Evolutionary conservation across 2,113 vertebrate genomes (phyloP).

Genomic region (Xerus inauris): DNA sequence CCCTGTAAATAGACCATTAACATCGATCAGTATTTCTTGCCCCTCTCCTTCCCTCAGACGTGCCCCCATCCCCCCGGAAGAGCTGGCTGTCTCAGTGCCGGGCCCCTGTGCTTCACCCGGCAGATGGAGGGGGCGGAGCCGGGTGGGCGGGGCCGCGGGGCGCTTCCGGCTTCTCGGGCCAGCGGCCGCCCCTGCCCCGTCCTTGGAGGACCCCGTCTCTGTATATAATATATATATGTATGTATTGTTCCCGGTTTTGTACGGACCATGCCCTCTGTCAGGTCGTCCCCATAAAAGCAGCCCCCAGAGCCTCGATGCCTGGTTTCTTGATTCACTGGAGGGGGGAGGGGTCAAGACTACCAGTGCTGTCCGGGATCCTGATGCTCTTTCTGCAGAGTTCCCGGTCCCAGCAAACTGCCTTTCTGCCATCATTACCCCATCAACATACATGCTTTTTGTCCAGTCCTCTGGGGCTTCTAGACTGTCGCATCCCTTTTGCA

Average conservation of each 20-base stretch:
- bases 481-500: rapidly evolving
- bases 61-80: slow-evolving; percentile 32
- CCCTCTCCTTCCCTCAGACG: not conserved
- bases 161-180: slow-evolving; percentile 47
- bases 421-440: not conserved
- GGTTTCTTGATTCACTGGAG: slow-evolving; percentile 65
- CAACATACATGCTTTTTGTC: not conserved
- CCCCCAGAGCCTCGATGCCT: slow-evolving; percentile 75
- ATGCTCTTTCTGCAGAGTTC: not conserved
- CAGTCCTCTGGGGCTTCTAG: not conserved
- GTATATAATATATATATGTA: slow-evolving; percentile 87
- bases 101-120: slow-evolving; percentile 33
- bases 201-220: slow-evolving; percentile 77
- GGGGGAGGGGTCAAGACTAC: not conserved
- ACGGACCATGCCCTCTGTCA: slow-evolving; percentile 84
- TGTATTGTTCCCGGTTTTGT: slow-evolving; percentile 86
- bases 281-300: slow-evolving; percentile 83
- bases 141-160: slow-evolving; percentile 38
- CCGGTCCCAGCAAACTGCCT: not conserved
- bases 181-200: slow-evolving; percentile 10
- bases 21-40: slow-evolving; percentile 78
- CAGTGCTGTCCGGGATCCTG: not conserved
- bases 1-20: slow-evolving; percentile 77
- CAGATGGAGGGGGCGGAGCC: slow-evolving; percentile 66
- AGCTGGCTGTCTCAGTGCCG: slow-evolving; percentile 60